Evolutionary conservation across 1,140 invertebrate genomes (phyloP).

Genomic region (Tenebrio molitor): DNA sequence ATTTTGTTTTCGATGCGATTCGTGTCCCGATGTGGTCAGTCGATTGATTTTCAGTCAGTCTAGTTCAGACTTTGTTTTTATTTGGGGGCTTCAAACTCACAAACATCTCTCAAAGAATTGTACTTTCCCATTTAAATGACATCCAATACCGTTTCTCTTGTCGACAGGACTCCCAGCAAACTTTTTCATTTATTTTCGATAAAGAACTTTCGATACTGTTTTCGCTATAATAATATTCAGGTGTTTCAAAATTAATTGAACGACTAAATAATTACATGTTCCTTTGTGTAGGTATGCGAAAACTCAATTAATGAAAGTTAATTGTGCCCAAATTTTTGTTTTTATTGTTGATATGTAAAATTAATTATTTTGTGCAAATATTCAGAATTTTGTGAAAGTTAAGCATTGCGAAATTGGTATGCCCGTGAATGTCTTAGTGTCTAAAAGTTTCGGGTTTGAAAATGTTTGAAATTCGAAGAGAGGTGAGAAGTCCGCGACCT

Average conservation of each 20-base stretch:
- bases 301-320: too few relatives aligned
- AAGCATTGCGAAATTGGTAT: too few relatives aligned
- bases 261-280: too few relatives aligned
- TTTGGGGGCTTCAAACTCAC: slow-evolving; percentile 28
- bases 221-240: neutral
- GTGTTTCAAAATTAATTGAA: neutral
- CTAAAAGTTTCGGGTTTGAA: too few relatives aligned
- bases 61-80: slow-evolving; percentile 25
- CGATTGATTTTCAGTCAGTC: slow-evolving; percentile 27
- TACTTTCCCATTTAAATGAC: slow-evolving; percentile 37
- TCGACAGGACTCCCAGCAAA: neutral
- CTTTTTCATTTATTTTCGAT: neutral
- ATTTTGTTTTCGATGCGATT: neutral
- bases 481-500: too few relatives aligned
- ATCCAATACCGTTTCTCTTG: slow-evolving; percentile 18
- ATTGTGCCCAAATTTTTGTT: too few relatives aligned
- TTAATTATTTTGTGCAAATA: too few relatives aligned
- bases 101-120: slow-evolving; percentile 22
- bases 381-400: too few relatives aligned
- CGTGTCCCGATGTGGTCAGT: neutral
- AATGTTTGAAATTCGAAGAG: too few relatives aligned
- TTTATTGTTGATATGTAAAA: too few relatives aligned
- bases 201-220: slow-evolving; percentile 14
- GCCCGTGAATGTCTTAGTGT: too few relatives aligned
- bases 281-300: too few relatives aligned